These are phyloP conservation scores for Scaptomyza graminum DNA, from an alignment of 1,140 invertebrate genomes.

Conservation along the genomic window DNA sequence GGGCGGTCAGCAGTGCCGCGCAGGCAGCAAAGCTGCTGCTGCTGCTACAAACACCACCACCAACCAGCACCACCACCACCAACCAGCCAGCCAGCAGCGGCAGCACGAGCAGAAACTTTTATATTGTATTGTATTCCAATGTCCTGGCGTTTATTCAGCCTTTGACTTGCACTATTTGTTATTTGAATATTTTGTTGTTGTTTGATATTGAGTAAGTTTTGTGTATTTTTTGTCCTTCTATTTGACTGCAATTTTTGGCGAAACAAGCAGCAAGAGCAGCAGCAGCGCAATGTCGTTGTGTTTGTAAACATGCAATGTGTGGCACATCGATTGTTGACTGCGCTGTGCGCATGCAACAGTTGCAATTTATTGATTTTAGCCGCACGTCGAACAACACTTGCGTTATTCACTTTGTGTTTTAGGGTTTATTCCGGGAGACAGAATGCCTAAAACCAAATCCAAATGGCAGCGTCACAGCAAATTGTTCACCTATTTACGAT, in stretches of 20 bases:
- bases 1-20: conserved; percentile 29
- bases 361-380: conserved; percentile 27
- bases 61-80: background rate
- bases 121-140: conserved; percentile 6
- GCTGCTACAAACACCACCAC: too few species aligned
- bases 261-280: conserved; percentile 29
- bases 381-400: conserved; percentile 13
- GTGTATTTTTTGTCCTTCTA: conserved; percentile 24
- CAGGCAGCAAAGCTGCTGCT: too few species aligned
- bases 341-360: conserved; percentile 44
- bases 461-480: conserved; percentile 55
- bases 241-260: conserved; percentile 42
- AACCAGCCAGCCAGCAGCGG: conserved; percentile 20
- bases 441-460: conserved; percentile 44
- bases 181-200: background rate
- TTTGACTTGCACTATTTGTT: conserved; percentile 12
- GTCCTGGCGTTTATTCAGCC: conserved; percentile 2
- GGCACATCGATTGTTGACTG: conserved; percentile 47
- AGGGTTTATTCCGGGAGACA: conserved; percentile 34
- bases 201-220: conserved; percentile 5
- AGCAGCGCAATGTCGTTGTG: conserved; percentile 35
- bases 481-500: conserved; percentile 52
- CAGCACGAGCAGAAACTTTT: background rate
- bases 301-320: conserved; percentile 57
- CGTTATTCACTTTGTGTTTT: conserved; percentile 34